phyloP scores from a whole-genome alignment of 2,113 vertebrate genomes.

The Pelmatolapia mariae region DNA sequence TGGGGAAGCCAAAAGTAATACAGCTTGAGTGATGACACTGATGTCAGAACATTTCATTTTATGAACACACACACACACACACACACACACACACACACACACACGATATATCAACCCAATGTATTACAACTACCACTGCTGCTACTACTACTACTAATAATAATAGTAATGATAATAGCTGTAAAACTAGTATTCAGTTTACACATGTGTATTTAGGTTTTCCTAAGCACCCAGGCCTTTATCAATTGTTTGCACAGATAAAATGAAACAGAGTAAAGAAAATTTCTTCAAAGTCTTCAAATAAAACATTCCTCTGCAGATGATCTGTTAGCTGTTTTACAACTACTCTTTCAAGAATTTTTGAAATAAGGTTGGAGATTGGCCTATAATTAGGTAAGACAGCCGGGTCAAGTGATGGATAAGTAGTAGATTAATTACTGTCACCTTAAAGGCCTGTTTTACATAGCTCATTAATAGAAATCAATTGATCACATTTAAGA shows the following conservation, averaged over 20 bases:
- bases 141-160: rapidly evolving
- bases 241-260: neutral
- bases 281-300: neutral
- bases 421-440: neutral
- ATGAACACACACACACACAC: too few relatives aligned
- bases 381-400: neutral
- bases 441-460: neutral
- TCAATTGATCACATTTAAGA: neutral
- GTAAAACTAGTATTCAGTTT: neutral
- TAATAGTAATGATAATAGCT: neutral
- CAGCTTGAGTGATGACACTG: neutral
- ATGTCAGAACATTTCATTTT: neutral
- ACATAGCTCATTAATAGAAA: neutral
- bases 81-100: neutral
- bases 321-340: neutral
- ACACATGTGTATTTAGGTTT: neutral
- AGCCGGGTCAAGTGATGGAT: neutral
- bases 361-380: neutral
- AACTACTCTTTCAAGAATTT: neutral
- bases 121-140: neutral
- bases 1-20: neutral
- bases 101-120: neutral
- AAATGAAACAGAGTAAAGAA: neutral
- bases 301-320: neutral
- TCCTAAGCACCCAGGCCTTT: neutral